Evolutionary conservation across 2,113 vertebrate species (phyloP), one percentile per base, ranked within the genome.

Genomic region (Ctenomys sociabilis): DNA sequence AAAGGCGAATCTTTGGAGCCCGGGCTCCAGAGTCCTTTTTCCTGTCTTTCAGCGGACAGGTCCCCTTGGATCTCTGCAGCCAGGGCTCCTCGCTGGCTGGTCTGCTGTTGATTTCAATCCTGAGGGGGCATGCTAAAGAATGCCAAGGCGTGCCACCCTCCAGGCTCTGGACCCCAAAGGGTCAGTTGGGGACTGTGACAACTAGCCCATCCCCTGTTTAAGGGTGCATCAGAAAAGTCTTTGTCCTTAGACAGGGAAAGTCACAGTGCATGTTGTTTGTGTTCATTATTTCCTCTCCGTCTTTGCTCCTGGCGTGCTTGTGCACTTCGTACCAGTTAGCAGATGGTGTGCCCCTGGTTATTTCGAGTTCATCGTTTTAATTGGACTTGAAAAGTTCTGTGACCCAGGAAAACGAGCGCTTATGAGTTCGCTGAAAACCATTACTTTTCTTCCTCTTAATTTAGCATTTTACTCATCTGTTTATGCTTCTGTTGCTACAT

Each of bases 381-480:
- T 95, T 94, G 95, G 64, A 88, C 93, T 82, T 83, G 90, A 93
- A 91, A 95, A 97, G 82, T 95, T 97, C 95, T 90, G 40, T 78
- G 95, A 96, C 92, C 96, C 94, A 16, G 93, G 85, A 95, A 97
- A 97, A 94, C 88, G 85, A 97, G 64, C 49, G 26, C 95, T 94
- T 92, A 80, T 52, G 85, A 95, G 96, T 95, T 97, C 96, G 93
- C 70, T 63, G 87, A 88, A 92, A 93, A 87, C 82, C 92, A 92
- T 96, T 95, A 73, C 93, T 97, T 91, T 92, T 92, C 90, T 95
- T 95, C 95, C 95, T 97, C 82, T 95, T 95, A 92, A 96, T 97
- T 97, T 92, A 92, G 77, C 96, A 93, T 78, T 96, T 95, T 95
- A 91, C 91, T 87, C 92, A 83, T 96, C 77, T 78, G 59, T 95